Evolutionary conservation across 2,113 vertebrate species (phyloP).

Genomic region (Ranitomeya variabilis): DNA sequence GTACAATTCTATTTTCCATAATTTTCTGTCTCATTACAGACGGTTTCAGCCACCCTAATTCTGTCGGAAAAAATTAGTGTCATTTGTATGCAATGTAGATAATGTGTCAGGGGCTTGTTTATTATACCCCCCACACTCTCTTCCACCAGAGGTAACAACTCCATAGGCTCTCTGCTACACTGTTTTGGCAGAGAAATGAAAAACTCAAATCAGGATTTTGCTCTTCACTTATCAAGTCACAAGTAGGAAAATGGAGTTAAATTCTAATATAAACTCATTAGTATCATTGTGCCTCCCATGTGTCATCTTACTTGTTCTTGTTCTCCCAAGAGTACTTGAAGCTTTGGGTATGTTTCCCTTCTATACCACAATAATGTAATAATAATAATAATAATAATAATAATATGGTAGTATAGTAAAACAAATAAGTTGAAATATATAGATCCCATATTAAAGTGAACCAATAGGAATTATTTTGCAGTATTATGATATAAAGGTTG

Average conservation of each 20-base stretch:
- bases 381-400: background rate
- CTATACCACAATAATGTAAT: background rate
- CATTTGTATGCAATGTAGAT: constrained; percentile 71
- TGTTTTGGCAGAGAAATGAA: constrained; percentile 21
- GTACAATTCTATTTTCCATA: constrained; percentile 65
- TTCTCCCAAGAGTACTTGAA: constrained; percentile 7
- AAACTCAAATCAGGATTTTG: background rate
- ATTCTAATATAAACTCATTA: background rate
- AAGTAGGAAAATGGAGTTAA: background rate
- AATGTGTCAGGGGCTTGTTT: constrained; percentile 64
- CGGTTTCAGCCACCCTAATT: constrained; percentile 80
- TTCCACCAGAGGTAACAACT: constrained; percentile 46
- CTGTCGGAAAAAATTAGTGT: constrained; percentile 83
- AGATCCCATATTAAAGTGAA: background rate
- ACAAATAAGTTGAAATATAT: background rate
- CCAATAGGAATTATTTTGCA: background rate
- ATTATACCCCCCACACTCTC: constrained; percentile 69
- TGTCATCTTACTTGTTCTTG: background rate
- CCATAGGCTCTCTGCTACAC: constrained; percentile 13
- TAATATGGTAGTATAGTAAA: background rate
- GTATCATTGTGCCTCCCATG: background rate
- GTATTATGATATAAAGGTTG: background rate
- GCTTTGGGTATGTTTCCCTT: background rate
- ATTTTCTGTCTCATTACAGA: constrained; percentile 84
- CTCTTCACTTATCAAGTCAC: background rate